A percentile compares a stretch with the other conserved stretches of the same genome.
Conservation (phyloP, 2,888 invertebrate species). For the Odiellus spinosus region DNA sequence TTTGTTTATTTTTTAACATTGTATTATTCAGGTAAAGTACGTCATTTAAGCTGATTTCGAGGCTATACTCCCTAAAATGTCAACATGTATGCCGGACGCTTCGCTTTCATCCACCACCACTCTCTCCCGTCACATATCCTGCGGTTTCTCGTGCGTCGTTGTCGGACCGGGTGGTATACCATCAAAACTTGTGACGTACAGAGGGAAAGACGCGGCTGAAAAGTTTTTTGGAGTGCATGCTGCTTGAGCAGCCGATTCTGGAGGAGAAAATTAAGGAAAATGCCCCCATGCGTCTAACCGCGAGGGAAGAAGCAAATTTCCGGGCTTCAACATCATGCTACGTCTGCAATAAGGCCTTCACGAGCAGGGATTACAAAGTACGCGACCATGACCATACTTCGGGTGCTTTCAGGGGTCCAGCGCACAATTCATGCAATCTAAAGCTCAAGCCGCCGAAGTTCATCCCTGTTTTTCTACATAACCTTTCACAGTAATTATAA, state of each 20-base stretch:
- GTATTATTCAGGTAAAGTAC: neutral
- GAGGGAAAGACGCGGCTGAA: neutral
- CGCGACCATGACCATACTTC: neutral
- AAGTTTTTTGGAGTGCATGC: neutral
- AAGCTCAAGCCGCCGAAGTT: neutral
- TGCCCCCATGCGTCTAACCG: neutral
- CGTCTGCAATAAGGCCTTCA: neutral
- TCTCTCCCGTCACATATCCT: too few species aligned
- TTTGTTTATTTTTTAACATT: neutral
- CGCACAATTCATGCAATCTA: neutral
- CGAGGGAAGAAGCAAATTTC: neutral
- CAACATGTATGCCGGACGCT: neutral
- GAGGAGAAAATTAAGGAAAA: neutral
- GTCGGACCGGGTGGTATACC: neutral
- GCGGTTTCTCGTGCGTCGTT: too few species aligned
- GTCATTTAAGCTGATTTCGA: constrained; percentile 3
- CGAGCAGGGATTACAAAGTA: neutral
- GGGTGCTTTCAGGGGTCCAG: neutral
- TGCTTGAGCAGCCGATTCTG: neutral
- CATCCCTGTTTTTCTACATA: neutral
- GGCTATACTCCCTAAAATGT: neutral
- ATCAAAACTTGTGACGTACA: neutral
- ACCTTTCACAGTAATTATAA: neutral
- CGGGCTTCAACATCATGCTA: neutral
- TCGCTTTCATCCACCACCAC: neutral